phyloP scores from a whole-genome alignment of 2,888 invertebrate species.

The Trissolcus japonicus region DNA sequence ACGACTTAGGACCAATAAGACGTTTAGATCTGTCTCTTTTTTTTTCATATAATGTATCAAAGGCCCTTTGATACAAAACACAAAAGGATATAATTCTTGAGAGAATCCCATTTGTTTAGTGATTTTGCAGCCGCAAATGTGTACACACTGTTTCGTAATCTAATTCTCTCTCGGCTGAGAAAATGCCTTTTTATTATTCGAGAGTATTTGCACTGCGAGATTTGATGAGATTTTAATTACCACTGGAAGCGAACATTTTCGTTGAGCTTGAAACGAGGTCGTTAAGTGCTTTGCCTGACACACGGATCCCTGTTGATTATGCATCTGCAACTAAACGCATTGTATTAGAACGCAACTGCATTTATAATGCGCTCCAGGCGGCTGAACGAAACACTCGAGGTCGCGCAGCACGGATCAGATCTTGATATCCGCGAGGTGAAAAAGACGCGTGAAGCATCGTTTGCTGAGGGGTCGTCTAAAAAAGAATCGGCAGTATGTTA shows the following conservation, averaged over 20 bases:
- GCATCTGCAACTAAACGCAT: conserved; percentile 42
- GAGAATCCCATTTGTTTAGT: too few species aligned
- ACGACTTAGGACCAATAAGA: conserved; percentile 51
- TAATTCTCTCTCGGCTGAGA: too few species aligned
- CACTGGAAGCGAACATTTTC: conserved; percentile 61
- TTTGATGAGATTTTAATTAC: conserved; percentile 62
- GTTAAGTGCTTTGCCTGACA: conserved; percentile 1
- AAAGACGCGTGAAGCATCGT: conserved; percentile 34
- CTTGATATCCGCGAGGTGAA: background rate
- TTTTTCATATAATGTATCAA: background rate
- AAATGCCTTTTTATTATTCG: conserved; percentile 3
- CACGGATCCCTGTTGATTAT: conserved; percentile 34
- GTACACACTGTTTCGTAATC: too few species aligned
- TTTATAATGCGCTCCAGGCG: conserved; percentile 21
- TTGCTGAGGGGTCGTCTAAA: conserved; percentile 12
- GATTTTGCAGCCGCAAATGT: too few species aligned
- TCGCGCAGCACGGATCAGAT: background rate
- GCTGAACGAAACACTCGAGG: conserved; percentile 1
- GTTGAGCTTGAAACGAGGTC: conserved; percentile 2
- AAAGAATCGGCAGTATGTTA: conserved; percentile 23
- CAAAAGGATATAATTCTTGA: too few species aligned
- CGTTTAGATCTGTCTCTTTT: conserved; percentile 5
- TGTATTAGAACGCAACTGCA: conserved; percentile 32
- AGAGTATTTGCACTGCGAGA: conserved; percentile 20
- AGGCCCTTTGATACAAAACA: too few species aligned